Evolutionary conservation across 2,113 vertebrate species (phyloP), one percentile per base, ranked within the genome.

Genomic region (Acrocephalus kingi): DNA sequence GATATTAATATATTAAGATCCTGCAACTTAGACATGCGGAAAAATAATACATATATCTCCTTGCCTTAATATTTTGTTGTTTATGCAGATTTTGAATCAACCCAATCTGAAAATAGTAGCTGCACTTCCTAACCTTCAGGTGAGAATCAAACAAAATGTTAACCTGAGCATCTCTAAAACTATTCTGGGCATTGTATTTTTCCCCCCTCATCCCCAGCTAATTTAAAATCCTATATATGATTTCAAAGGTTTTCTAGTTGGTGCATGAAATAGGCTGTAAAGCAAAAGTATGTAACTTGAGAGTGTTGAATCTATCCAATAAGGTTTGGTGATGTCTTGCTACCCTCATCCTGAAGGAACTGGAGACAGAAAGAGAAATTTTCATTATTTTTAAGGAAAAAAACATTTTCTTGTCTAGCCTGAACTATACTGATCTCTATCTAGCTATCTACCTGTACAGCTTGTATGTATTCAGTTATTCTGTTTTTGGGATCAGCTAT

Each of bases 11-110:
- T 41, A 64, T 37, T 54, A 67, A 61, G 3, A 8, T 41, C 39
- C 14, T 2, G 1, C 7, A 8, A 1, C 0, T 1, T 5, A 85
- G 10, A 43, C 14, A 54, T 15, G 20, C 13, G 14, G 51, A 55
- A 56, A 84, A 79, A 73, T 23, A 79, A 62, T 10, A 43, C 0
- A 2, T 48, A 80, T 64, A 41, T 3, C 0, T 33, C 21, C 82
- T 74, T 46, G 30, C 23, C 30, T 18, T 55, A 59, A 63, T 45
- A 48, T 45, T 87, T 13, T 46, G 7, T 35, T 83, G 25, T 3
- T 69, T 78, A 58, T 61, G 10, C 2, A 58, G 10, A 73, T 54
- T 89, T 55, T 16, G 3, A 68, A 45, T 43, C 19, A 72, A 13
- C 23, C 22, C 3, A 7, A 69, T 45, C 54, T 55, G 15, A 56